These are phyloP conservation scores for Rotaria sp. DNA, from an alignment of 2,888 invertebrate genomes.

Conservation along the genomic window DNA sequence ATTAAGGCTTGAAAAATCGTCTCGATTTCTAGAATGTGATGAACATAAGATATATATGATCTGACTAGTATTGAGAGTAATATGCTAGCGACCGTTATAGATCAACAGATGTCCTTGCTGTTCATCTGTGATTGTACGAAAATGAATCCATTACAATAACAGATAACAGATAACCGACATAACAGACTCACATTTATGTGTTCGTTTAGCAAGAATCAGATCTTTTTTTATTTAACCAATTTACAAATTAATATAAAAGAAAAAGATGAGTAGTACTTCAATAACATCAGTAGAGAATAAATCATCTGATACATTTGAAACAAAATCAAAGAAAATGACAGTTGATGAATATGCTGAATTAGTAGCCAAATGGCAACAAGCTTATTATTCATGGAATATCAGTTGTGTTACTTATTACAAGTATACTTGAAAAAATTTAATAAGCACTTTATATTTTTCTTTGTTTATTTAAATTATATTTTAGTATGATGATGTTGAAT, in stretches of 20 bases:
- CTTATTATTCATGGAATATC: neutral
- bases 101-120: neutral
- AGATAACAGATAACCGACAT: neutral
- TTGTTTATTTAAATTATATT: neutral
- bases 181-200: neutral
- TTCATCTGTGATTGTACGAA: neutral
- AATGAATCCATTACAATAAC: neutral
- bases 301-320: neutral
- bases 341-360: conserved; percentile 15
- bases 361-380: neutral
- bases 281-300: neutral
- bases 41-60: too few species aligned
- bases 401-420: neutral
- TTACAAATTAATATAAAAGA: neutral
- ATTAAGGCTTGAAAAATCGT: too few species aligned
- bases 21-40: too few species aligned
- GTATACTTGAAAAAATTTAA: neutral
- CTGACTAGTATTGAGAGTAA: too few species aligned
- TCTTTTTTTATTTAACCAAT: neutral
- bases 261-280: neutral
- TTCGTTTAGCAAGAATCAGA: neutral
- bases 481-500: neutral
- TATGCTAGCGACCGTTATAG: too few species aligned
- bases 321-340: neutral
- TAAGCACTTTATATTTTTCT: neutral